Conservation (phyloP, 2,888 invertebrate genomes). For the Micropterix aruncella region DNA sequence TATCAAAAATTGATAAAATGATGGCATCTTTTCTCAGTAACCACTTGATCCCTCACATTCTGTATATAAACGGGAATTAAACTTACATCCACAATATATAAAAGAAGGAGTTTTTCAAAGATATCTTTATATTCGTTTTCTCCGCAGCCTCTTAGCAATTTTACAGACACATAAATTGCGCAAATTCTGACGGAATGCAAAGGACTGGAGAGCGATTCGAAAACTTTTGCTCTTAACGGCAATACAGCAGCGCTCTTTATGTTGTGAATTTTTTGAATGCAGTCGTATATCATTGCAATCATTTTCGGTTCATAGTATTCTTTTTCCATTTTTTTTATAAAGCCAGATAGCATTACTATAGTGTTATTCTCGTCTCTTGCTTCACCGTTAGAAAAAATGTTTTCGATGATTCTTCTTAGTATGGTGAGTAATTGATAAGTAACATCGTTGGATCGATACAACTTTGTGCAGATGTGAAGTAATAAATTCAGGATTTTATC, state of each 20-base stretch:
- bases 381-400: not conserved
- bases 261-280: not conserved
- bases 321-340: not conserved
- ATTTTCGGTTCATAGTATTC: not conserved
- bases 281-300: not conserved
- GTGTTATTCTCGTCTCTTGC: not conserved
- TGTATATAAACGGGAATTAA: no score
- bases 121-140: not conserved
- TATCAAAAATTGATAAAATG: no score
- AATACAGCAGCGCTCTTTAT: not conserved
- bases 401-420: not conserved
- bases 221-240: not conserved
- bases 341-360: not conserved
- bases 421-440: not conserved
- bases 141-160: not conserved
- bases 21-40: no score
- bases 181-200: not conserved
- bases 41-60: no score
- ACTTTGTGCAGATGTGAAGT: not conserved
- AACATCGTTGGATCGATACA: not conserved
- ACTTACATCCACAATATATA: not conserved
- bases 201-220: not conserved
- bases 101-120: not conserved
- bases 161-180: not conserved
- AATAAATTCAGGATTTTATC: not conserved